These are phyloP conservation scores for Protonibea diacanthus DNA, from an alignment of 2,797 vertebrate species.

Conservation along the genomic window DNA sequence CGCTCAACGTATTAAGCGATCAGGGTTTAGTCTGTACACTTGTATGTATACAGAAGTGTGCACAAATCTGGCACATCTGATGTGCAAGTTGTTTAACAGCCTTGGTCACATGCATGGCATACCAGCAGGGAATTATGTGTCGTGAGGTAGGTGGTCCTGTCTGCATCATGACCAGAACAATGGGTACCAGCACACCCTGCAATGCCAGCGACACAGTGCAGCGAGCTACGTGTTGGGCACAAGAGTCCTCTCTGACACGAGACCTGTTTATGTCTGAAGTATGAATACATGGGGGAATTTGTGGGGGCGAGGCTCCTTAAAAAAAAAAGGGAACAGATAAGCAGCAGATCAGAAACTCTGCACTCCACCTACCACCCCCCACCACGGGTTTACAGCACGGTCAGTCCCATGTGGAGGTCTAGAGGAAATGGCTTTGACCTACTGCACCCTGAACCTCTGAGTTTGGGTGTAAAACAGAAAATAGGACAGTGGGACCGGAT, in stretches of 20 bases:
- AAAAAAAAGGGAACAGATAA: slow-evolving; percentile 35
- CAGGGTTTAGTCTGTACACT: slow-evolving; percentile 10
- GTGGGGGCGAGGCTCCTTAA: not conserved
- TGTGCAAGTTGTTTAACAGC: slow-evolving; percentile 50
- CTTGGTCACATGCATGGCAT: slow-evolving; percentile 77
- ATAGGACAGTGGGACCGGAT: slow-evolving; percentile 76
- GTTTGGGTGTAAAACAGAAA: slow-evolving; percentile 72
- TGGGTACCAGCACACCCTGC: slow-evolving; percentile 62
- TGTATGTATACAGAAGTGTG: slow-evolving; percentile 24
- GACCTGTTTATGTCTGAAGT: slow-evolving; percentile 39
- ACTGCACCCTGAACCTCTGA: slow-evolving; percentile 65
- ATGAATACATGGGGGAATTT: slow-evolving; percentile 6
- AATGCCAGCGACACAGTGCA: slow-evolving; percentile 44
- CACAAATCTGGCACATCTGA: slow-evolving; percentile 32
- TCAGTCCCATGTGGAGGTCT: slow-evolving; percentile 69
- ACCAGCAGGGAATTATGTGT: slow-evolving; percentile 73
- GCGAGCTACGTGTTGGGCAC: slow-evolving; percentile 44
- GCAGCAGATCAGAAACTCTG: slow-evolving; percentile 42
- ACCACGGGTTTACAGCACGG: slow-evolving; percentile 56
- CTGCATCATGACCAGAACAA: slow-evolving; percentile 77
- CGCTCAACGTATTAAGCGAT: not conserved
- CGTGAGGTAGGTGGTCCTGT: slow-evolving; percentile 79
- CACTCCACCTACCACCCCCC: slow-evolving; percentile 23
- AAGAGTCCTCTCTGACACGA: slow-evolving; percentile 45
- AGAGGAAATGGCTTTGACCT: slow-evolving; percentile 80